Evolutionary conservation across 92 coral and sea anemone genomes (phyloP).

Genomic region (Bergia sp.): DNA sequence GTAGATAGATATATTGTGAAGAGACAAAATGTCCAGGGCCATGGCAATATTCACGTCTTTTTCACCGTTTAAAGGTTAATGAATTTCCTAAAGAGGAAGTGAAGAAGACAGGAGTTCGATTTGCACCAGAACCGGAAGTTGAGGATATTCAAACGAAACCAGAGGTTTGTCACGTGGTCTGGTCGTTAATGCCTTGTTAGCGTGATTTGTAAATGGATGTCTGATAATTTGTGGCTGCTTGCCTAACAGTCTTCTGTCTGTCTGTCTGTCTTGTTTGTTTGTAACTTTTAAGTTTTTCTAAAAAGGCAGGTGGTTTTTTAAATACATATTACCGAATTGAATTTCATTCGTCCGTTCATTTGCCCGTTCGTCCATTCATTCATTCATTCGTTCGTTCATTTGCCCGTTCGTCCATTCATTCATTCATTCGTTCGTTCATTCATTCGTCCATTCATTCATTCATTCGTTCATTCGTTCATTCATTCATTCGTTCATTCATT

Average conservation of each 20-base stretch:
- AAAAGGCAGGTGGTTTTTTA: too few relatives aligned
- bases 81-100: conserved; percentile 82
- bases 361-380: too few relatives aligned
- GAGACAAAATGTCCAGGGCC: background rate
- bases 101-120: conserved; percentile 89
- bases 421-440: too few relatives aligned
- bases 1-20: too few relatives aligned
- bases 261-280: background rate
- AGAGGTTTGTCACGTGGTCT: conserved; percentile 61
- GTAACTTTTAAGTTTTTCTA: too few relatives aligned
- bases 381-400: too few relatives aligned
- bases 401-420: too few relatives aligned
- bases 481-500: background rate
- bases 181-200: background rate
- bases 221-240: background rate
- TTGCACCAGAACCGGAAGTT: conserved; percentile 99
- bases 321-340: too few relatives aligned
- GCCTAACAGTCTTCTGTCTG: background rate
- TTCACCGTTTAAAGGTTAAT: conserved; percentile 38
- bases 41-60: background rate
- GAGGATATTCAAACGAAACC: conserved; percentile 94
- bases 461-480: background rate
- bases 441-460: background rate
- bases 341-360: background rate
- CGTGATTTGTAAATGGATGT: background rate